These are phyloP conservation scores for Pipistrellus kuhlii DNA, from an alignment of 2,797 vertebrate species.

Conservation along the genomic window DNA sequence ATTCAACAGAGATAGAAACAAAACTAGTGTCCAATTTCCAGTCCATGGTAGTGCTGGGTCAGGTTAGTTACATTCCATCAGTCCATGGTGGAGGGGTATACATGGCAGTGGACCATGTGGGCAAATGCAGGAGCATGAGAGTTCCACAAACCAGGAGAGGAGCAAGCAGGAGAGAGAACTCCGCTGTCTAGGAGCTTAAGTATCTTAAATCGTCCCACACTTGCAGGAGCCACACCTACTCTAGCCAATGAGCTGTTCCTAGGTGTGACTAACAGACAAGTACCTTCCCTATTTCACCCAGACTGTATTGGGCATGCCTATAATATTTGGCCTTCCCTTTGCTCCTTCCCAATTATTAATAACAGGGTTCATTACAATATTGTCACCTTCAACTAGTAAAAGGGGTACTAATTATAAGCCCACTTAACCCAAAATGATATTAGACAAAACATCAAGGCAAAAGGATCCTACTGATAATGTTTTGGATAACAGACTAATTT, in stretches of 20 bases:
- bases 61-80: background rate
- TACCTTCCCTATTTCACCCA: background rate
- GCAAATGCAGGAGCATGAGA: background rate
- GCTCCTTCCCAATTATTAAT: background rate
- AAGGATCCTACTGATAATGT: conserved; percentile 41
- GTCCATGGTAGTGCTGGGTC: background rate
- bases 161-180: background rate
- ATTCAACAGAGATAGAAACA: background rate
- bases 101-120: background rate
- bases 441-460: conserved; percentile 51
- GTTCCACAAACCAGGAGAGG: background rate
- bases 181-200: too few species aligned
- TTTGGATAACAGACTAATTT: conserved; percentile 4
- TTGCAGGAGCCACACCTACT: background rate
- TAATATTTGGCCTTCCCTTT: background rate
- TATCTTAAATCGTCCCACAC: background rate
- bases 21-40: background rate
- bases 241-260: background rate
- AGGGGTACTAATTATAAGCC: background rate
- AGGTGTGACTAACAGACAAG: background rate
- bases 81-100: background rate
- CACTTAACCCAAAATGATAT: background rate
- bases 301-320: background rate
- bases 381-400: conserved; percentile 56
- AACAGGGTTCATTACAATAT: background rate